Base-by-base conservation (phyloP, 2,113 vertebrate species). In the Channa maculata region DNA sequence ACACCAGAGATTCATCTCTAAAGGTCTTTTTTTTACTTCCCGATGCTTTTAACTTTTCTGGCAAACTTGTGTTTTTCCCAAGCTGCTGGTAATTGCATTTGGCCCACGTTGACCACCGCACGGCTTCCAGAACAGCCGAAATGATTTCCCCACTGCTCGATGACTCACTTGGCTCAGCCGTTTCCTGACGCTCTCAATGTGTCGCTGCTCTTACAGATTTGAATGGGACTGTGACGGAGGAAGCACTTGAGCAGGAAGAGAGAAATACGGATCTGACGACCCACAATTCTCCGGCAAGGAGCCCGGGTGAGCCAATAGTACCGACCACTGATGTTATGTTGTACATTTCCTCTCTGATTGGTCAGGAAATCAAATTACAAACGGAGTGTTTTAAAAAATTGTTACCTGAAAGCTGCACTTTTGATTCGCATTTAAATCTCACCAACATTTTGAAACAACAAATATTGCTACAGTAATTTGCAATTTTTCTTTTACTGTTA, bases 131-230 rank as follows among this genome's bases (percentile, higher is more conserved):
- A 75, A 12, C 58, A 10, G 39, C 54, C 77, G 24, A 83, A 83
- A 75, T 75, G 12, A 77, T 57, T 11, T 48, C 46, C 59, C 65
- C 2, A 45, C 76, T 63, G 70, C 72, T 80, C 36, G 0, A 12
- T 86, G 80, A 86, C 74, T 88, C 86, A 71, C 62, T 68, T 54
- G 71, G 52, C 86, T 77, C 69, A 38, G 49, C 39, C 52, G 24
- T 7, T 82, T 87, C 72, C 73, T 50, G 63, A 36, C 9, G 10
- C 24, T 10, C 37, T 60, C 63, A 8, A 36, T 55, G 36, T 48
- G 52, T 53, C 45, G 15, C 33, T 36, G 6, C 43, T 51, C 61
- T 45, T 24, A 10, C 67, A 85, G 79, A 59, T 70, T 14, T 86
- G 66, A 82, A 73, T 14, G 71, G 41, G 48, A 69, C 45, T 0